Conservation (phyloP, 2,888 invertebrate genomes). For the Nemotelus nigrinus region DNA sequence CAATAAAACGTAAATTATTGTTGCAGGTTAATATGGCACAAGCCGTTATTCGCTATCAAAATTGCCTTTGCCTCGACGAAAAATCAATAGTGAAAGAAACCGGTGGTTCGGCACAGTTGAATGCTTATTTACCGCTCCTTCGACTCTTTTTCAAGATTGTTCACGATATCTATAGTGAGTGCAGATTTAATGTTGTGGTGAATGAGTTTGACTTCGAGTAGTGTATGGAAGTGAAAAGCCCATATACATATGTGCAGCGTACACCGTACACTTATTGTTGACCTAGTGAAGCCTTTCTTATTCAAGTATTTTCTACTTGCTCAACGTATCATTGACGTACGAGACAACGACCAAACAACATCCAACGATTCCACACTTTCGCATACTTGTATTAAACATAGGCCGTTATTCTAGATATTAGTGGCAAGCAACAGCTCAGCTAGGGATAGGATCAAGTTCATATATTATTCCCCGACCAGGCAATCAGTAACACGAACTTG, state of each 20-base stretch:
- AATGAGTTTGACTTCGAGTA: no score
- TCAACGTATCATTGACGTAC: no score
- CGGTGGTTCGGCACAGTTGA: neutral
- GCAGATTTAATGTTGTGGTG: no score
- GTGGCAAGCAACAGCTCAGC: no score
- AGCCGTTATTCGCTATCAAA: slow-evolving; percentile 29
- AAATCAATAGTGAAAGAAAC: slow-evolving; percentile 16
- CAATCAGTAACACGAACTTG: slow-evolving; percentile 44
- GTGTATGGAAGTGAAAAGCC: neutral
- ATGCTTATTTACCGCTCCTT: neutral
- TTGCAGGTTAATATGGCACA: slow-evolving; percentile 33
- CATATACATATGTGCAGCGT: slow-evolving; percentile 21
- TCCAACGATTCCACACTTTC: no score
- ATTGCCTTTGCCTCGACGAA: neutral
- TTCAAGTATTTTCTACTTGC: no score
- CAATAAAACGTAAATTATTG: slow-evolving; percentile 33
- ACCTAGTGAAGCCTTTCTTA: slow-evolving; percentile 21
- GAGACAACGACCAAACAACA: no score
- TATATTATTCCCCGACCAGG: slow-evolving; percentile 30
- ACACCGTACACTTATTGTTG: slow-evolving; percentile 15
- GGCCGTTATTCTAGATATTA: no score
- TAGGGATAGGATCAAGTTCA: slow-evolving; percentile 9
- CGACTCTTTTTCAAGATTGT: no score
- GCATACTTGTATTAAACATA: no score
- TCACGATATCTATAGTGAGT: no score